Evolutionary conservation across 2,797 vertebrate species (phyloP).

Genomic region (Coccyzus lansbergi): DNA sequence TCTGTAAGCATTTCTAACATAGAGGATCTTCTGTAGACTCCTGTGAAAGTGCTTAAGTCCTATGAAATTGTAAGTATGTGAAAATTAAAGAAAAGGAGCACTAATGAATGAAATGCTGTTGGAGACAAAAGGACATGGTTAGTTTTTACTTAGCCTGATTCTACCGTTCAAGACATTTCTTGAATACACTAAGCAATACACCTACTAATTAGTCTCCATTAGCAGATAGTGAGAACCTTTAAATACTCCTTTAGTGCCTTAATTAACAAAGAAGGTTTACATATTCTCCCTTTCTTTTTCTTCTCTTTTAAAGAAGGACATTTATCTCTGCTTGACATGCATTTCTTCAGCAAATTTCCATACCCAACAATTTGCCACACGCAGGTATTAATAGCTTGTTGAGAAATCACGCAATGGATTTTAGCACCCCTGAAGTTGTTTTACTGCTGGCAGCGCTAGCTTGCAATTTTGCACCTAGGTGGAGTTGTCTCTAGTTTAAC

Average conservation of each 20-base stretch:
- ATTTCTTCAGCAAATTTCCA: slow-evolving; percentile 37
- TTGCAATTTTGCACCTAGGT: background rate
- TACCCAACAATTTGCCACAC: background rate
- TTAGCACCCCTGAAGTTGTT: background rate
- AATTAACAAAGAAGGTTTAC: slow-evolving; percentile 21
- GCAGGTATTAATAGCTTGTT: slow-evolving; percentile 18
- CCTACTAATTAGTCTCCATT: slow-evolving; percentile 31
- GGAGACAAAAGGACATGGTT: background rate
- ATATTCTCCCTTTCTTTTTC: background rate
- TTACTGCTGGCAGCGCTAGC: background rate
- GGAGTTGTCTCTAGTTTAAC: background rate
- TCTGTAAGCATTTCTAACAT: background rate
- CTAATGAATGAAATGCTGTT: background rate
- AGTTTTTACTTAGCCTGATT: slow-evolving; percentile 26
- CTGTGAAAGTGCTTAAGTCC: background rate
- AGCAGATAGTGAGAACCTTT: slow-evolving; percentile 15
- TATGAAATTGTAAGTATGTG: background rate
- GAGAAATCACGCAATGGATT: background rate
- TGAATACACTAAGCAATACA: background rate
- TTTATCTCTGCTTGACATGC: slow-evolving; percentile 51
- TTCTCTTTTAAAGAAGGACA: slow-evolving; percentile 13
- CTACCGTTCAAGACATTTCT: background rate
- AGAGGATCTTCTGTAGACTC: background rate
- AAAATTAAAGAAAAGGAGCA: background rate
- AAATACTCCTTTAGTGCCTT: slow-evolving; percentile 24